Conservation (phyloP, 2,797 vertebrate species). For the Etheostoma nigrum region DNA sequence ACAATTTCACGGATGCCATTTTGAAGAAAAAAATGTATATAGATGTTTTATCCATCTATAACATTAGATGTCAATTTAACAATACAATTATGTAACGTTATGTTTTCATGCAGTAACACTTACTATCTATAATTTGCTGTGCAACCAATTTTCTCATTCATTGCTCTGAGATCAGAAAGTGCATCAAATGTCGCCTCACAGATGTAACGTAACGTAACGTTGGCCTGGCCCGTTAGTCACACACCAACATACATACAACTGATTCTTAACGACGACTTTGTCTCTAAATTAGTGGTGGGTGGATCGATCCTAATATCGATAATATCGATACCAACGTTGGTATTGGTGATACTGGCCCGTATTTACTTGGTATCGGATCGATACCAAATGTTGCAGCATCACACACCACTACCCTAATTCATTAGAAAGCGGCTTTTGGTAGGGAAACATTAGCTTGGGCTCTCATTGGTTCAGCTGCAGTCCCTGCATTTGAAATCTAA, state of each 20-base stretch:
- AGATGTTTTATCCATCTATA: background rate
- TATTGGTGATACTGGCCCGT: too few relatives aligned
- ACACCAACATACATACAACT: background rate
- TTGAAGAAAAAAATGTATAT: conserved; percentile 54
- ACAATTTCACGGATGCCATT: conserved; percentile 71
- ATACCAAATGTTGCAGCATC: too few relatives aligned
- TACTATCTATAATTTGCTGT: background rate
- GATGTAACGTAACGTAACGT: background rate
- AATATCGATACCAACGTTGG: too few relatives aligned
- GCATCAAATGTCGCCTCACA: background rate
- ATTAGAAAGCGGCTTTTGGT: background rate
- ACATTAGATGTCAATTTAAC: too few relatives aligned
- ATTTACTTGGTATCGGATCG: too few relatives aligned
- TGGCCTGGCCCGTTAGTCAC: too few relatives aligned
- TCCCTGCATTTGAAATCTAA: conserved; percentile 52
- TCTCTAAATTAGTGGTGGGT: too few relatives aligned
- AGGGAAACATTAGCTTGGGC: background rate
- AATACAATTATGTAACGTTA: too few relatives aligned
- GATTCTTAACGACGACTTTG: background rate
- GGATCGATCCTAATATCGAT: too few relatives aligned
- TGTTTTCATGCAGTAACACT: background rate
- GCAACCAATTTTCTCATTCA: background rate
- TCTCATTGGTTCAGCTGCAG: conserved; percentile 14
- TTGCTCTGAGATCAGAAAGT: background rate
- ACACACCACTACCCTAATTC: background rate